Conservation (phyloP, 2,797 vertebrate genomes). For the Sylvia borin region DNA sequence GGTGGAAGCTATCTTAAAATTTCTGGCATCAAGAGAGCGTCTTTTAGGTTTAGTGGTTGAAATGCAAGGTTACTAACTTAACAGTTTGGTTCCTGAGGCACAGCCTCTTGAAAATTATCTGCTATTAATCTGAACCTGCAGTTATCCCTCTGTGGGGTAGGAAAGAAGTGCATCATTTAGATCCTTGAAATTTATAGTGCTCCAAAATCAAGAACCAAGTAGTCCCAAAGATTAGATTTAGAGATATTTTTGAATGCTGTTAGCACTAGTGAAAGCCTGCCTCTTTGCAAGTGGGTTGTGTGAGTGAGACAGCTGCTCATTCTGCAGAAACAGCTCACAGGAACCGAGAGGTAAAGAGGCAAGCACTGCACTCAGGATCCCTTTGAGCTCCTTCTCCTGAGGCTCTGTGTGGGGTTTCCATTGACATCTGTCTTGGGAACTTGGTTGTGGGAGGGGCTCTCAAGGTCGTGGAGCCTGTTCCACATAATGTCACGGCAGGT, state of each 20-base stretch:
- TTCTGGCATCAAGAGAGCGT: not conserved
- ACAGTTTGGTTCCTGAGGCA: not conserved
- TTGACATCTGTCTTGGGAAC: not conserved
- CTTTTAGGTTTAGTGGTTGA: not conserved
- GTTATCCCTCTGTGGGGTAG: not conserved
- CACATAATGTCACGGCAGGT: not conserved
- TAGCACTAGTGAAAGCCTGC: not conserved
- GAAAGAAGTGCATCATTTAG: not conserved
- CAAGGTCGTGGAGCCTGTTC: rapidly evolving
- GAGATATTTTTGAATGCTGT: not conserved
- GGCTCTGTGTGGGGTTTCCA: not conserved
- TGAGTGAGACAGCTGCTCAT: not conserved
- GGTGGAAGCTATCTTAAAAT: not conserved
- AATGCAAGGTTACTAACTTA: not conserved
- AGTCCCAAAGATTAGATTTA: not conserved
- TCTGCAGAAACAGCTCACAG: not conserved
- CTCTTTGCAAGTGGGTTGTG: not conserved
- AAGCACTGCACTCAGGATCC: not conserved
- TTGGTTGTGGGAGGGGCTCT: not conserved
- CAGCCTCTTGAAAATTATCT: not conserved
- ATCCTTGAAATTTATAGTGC: not conserved
- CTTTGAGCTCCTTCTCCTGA: not conserved
- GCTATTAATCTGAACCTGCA: not conserved
- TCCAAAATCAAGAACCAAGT: not conserved
- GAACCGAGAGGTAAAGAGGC: not conserved